Evolutionary conservation across 2,888 invertebrate species (phyloP), one percentile per base, ranked within the genome.

Genomic region (Eupeodes latifasciatus): DNA sequence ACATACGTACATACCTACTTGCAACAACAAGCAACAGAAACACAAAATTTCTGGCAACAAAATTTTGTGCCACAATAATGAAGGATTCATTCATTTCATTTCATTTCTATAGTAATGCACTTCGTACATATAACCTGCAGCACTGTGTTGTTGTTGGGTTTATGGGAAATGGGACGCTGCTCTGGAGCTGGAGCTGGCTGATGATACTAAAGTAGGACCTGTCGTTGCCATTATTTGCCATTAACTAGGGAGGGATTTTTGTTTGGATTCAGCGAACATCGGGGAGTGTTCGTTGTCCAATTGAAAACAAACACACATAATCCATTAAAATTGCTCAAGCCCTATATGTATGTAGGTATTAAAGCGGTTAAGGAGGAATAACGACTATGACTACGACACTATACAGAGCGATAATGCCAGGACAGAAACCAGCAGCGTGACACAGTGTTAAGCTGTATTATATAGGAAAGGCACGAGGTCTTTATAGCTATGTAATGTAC

Each of bases 261-360:
- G 59, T 16, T 62, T 9, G 9, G 5, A 44, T 62, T 62, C 16
- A 3, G 40, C 55, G 40, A 40, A 9, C 40, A 40, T 40, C 40
- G 40, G 55, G 49, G 67, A 62, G 44, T 69, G 61, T 75, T 57
- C 57, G 40, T 49, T 80, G 64, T 80, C 19, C 80, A 80, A 80
- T 84, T 76, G 80, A 64, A 80, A 71, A 64, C 40, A 80, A 71
- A 80, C 80, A 76, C 64, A 75, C 61, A 78, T 80, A 80, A 80
- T 84, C 84, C 84, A 80, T 84, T 80, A 84, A 71, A 76, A 75
- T 71, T 64, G 67, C 36, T 64, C 4, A 11, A 64, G 44, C 62
- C 27, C 27, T 27, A 27, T 27, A 27, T 27, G 27, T 27, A 27
- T 10, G 11, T 59, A 14, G 14, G 12, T 40, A 51, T 67, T 12